A percentile compares a stretch with the other conserved stretches of the same genome.
Evolutionary conservation across 2,113 vertebrate species (phyloP).

Genomic region (Merops nubicus): DNA sequence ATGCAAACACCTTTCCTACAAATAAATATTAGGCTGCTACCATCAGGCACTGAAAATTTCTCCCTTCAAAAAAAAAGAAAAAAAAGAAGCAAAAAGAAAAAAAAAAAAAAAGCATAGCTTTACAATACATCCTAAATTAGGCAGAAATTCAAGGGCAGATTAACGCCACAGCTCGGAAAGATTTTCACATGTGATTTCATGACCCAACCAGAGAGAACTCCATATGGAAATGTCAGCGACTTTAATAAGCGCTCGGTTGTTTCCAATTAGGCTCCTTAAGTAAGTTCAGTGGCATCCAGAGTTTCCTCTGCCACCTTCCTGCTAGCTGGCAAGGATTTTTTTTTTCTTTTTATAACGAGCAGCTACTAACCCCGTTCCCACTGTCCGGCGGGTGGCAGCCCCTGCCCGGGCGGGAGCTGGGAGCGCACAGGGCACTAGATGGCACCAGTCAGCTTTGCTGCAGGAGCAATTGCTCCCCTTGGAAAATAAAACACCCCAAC

Average conservation of each 20-base stretch:
- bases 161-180: conserved; percentile 31
- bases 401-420: not conserved
- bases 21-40: not conserved
- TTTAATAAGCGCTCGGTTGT: conserved; percentile 48
- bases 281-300: conserved; percentile 50
- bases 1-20: not conserved
- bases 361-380: not conserved
- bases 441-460: conserved; percentile 27
- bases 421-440: not conserved
- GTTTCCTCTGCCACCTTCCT: conserved; percentile 29
- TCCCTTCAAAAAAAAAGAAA: too few relatives aligned
- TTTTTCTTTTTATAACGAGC: not conserved
- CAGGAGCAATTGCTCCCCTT: not conserved
- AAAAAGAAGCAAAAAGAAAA: too few relatives aligned
- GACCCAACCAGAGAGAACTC: conserved; percentile 18
- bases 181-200: conserved; percentile 57
- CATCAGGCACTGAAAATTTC: not conserved
- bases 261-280: conserved; percentile 56
- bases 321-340: not conserved
- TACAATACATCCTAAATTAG: conserved; percentile 19
- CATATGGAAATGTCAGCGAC: conserved; percentile 60
- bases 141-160: conserved; percentile 46
- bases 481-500: conserved; percentile 66
- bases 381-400: not conserved
- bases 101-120: not conserved